These are phyloP conservation scores for Diadema setosum DNA, from an alignment of 35 echinoderm and acorn worm species.

Conservation along the genomic window DNA sequence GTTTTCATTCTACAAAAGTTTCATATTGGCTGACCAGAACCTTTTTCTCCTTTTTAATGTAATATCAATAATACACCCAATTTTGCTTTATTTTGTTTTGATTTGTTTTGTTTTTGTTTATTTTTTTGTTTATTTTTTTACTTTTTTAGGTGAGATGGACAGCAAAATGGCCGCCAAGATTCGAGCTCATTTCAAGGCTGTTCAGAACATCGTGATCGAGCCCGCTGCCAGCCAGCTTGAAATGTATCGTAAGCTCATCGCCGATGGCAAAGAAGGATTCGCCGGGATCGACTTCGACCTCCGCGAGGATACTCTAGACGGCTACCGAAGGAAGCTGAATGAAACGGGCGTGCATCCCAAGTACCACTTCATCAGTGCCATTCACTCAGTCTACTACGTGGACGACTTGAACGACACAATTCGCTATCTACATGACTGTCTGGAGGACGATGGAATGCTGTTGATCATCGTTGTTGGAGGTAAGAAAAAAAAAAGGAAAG, in stretches of 20 bases:
- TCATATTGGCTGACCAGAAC: too few species aligned
- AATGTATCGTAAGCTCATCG: slow-evolving; percentile 18
- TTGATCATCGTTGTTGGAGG: slow-evolving; percentile 15
- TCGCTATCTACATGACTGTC: slow-evolving; percentile 30
- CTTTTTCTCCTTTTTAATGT: too few species aligned
- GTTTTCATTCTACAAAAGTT: too few species aligned
- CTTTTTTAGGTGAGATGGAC: slow-evolving; percentile 57
- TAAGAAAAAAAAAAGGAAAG: too few species aligned
- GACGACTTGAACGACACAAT: slow-evolving; percentile 10
- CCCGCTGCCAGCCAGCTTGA: slow-evolving; percentile 27
- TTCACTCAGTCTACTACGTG: slow-evolving; percentile 73
- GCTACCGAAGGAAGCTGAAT: slow-evolving; percentile 5
- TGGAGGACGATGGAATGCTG: slow-evolving; percentile 53
- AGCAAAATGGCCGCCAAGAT: slow-evolving; percentile 45
- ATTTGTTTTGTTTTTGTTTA: too few species aligned
- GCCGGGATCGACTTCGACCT: slow-evolving; percentile 20
- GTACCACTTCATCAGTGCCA: slow-evolving; percentile 75
- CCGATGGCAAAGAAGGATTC: background rate
- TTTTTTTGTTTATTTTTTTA: background rate
- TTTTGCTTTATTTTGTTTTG: too few species aligned
- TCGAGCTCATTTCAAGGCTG: background rate
- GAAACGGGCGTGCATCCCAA: background rate
- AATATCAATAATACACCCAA: too few species aligned
- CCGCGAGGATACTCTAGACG: slow-evolving; percentile 13
- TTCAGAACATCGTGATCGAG: slow-evolving; percentile 60